Evolutionary conservation across 2,797 vertebrate genomes (phyloP), one percentile per base, ranked within the genome.

Genomic region (Tinamus major): DNA sequence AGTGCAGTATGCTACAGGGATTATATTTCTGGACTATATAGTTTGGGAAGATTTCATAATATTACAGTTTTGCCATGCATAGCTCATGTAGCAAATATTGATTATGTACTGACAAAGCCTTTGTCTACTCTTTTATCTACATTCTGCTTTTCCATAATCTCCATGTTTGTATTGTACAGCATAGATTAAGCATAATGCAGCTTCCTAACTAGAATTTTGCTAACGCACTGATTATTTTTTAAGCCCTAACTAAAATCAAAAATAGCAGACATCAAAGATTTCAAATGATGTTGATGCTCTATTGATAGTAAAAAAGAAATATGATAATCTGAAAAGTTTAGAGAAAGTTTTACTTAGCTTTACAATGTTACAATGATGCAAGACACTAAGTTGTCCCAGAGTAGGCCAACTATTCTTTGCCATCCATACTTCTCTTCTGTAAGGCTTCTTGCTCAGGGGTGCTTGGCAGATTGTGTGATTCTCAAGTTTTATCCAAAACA

Each of bases 371-470:
- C 12, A 37, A 4, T 63, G 24, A 72, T 87, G 17, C 8, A 5
- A 56, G 83, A 62, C 87, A 42, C 79, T 67, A 80, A 55, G 41
- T 69, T 76, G 15, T 85, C 75, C 51, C 20, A 77, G 33, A 58
- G 61, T 49, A 35, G 20, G 6, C 59, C 51, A 53, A 74, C 89
- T 92, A 51, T 93, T 87, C 41, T 71, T 65, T 48, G 62, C 75
- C 41, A 41, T 13, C 20, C 24, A 1, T 64, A 19, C n/a, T 87
- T 96, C 21, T 75, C 75, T 69, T 63, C 72, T 93, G 41, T 74
- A 79, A 90, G 44, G 23, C 44, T 75, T 91, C 91, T 92, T 84
- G 26, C 62, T 87, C 71, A 82, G 70, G 63, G 87, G 62, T 35
- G 8, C 72, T 29, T 5, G 58, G 64, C 62, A 87, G 59, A 70